Percentiles rank a stretch among this genome's conserved stretches.
Evolutionary conservation across 2,888 invertebrate species (phyloP).

Genomic region (Monochamus alternatus): DNA sequence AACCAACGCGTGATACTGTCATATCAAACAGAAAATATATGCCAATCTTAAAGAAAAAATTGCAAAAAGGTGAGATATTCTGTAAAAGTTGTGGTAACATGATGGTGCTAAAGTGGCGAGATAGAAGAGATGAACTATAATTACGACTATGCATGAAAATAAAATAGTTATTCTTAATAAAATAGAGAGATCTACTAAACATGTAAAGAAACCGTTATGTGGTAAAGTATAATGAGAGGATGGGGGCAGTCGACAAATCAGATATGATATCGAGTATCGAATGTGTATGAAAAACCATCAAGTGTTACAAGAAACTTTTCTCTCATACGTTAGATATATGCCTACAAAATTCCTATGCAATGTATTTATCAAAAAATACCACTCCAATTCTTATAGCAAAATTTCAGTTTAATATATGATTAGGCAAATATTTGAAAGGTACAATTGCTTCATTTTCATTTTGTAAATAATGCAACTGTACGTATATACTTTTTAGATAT

Average conservation of each 20-base stretch:
- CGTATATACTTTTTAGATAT: too few species aligned
- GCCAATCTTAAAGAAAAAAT: constrained; percentile 45
- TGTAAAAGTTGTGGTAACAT: constrained; percentile 39
- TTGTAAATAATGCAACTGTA: too few species aligned
- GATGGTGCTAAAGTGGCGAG: constrained; percentile 62
- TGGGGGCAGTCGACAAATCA: constrained; percentile 61
- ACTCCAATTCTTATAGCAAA: constrained; percentile 25
- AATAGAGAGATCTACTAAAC: constrained; percentile 44
- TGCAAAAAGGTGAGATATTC: constrained; percentile 42
- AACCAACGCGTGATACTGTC: constrained; percentile 40
- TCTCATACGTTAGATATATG: constrained; percentile 60
- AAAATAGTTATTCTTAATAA: constrained; percentile 53
- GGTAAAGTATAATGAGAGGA: constrained; percentile 61
- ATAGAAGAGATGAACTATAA: constrained; percentile 59
- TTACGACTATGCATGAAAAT: constrained; percentile 56
- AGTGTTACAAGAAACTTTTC: constrained; percentile 64
- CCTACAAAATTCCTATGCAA: constrained; percentile 52
- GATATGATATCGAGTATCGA: constrained; percentile 60
- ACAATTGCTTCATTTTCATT: too few species aligned
- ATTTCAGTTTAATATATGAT: constrained; percentile 44
- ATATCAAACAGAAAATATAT: constrained; percentile 44
- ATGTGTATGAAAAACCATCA: constrained; percentile 59
- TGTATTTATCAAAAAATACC: constrained; percentile 37
- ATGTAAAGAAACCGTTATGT: constrained; percentile 54
- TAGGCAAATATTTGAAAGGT: constrained; percentile 38